phyloP scores from a whole-genome alignment of 2,888 invertebrate genomes.

The Heliconius sara region DNA sequence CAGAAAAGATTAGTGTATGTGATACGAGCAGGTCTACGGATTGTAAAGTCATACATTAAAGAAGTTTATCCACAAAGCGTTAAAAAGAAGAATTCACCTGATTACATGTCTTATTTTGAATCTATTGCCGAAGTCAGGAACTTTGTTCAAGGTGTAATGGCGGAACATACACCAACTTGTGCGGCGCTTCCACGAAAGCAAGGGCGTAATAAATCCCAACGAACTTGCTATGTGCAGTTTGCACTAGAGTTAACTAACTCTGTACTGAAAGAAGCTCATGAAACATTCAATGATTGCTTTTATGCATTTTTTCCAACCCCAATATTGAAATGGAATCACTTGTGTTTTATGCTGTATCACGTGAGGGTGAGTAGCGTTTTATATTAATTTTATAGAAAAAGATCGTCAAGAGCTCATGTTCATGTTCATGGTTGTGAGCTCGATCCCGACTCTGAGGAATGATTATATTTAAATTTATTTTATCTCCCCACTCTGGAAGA shows the following conservation, averaged over 20 bases:
- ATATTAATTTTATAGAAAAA: no score
- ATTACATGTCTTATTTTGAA: conserved; percentile 92
- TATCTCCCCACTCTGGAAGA: background rate
- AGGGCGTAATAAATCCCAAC: conserved; percentile 71
- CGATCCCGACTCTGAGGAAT: no score
- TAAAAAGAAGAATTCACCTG: conserved; percentile 74
- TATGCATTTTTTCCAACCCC: conserved; percentile 98
- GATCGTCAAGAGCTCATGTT: no score
- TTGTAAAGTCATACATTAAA: conserved; percentile 93
- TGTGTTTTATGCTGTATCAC: conserved; percentile 91
- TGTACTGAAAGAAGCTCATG: conserved; percentile 94
- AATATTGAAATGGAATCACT: conserved; percentile 94
- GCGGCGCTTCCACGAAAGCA: conserved; percentile 65
- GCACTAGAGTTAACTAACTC: conserved; percentile 87
- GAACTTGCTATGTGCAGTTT: conserved; percentile 74
- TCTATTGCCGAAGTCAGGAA: conserved; percentile 93
- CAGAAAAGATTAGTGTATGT: conserved; percentile 94
- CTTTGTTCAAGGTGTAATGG: conserved; percentile 91
- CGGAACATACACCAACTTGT: conserved; percentile 85
- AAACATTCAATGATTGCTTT: conserved; percentile 95
- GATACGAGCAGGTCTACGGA: conserved; percentile 91
- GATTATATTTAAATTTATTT: no score
- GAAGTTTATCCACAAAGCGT: conserved; percentile 93
- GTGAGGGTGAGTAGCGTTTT: conserved; percentile 81
- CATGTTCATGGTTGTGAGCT: no score